Evolutionary conservation across 2,113 vertebrate species (phyloP), one percentile per base, ranked within the genome.

Genomic region (Martes martes): DNA sequence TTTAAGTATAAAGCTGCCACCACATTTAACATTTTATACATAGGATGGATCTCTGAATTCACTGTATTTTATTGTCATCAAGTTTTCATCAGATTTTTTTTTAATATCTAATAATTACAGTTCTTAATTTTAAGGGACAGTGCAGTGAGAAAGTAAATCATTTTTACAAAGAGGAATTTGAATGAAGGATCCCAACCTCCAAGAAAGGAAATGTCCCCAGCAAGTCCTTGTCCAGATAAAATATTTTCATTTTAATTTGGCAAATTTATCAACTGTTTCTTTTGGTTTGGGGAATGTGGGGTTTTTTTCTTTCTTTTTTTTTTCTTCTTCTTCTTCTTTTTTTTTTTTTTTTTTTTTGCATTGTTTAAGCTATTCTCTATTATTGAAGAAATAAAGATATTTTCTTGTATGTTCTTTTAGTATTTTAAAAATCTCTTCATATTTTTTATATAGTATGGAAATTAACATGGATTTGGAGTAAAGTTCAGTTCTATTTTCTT

Each of bases 101-200:
- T 50, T 11, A 33, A 36, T 65, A 57, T 67, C 76, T 74, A 80
- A 65, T 21, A n/a, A 57, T 23, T 59, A 59, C 6, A 86, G 5
- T 74, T 16, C 80, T 85, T 50, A 52, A 24, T 59, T 80, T 87
- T 94, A 95, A 95, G 7, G 10, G 8, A 28, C 4, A 39, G 1
- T 59, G 0, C 42, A 92, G 11, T 52, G 36, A 95, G 26, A 31
- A 86, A 26, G 19, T 59, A 73, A 63, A 42, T 87, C 7, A 28
- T 63, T 92, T 79, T 89, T 86, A 78, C 11, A 50, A 89, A 85
- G 47, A 82, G 1, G 28, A 88, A 96, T 94, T 61, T 83, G 19
- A 13, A 69, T 1, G 21, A 57, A 82, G 15, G 16, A 76, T 15
- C 3, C 10, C 0, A 31, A 6, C 4, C 1, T 55, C 4, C 13